Percentiles rank a stretch among this genome's conserved stretches.
These are phyloP conservation scores for Sylvilagus floridanus DNA, from an alignment of 2,797 vertebrate species.

Conservation along the genomic window DNA sequence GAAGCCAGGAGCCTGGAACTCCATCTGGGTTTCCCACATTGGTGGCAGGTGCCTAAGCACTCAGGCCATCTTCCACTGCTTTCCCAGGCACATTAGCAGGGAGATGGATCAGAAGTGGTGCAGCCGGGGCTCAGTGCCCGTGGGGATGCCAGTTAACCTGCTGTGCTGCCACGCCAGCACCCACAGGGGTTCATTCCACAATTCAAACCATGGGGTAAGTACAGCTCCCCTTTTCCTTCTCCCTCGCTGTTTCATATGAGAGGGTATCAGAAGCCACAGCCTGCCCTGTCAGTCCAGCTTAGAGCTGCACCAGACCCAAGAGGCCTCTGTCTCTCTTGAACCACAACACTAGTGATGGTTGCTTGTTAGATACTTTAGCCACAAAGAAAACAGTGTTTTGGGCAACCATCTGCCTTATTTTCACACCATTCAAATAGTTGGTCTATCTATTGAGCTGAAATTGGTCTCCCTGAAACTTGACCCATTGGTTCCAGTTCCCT, in stretches of 20 bases:
- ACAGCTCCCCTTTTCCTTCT: background rate
- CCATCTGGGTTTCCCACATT: no score
- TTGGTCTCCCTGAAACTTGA: background rate
- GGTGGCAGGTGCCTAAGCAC: no score
- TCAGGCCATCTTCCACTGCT: no score
- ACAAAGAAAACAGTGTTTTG: background rate
- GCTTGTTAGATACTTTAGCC: background rate
- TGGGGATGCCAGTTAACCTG: no score
- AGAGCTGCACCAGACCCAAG: background rate
- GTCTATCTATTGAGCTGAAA: background rate
- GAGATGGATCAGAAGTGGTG: no score
- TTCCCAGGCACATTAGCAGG: no score
- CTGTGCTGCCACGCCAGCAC: no score
- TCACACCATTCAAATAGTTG: background rate
- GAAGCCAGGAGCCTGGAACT: no score
- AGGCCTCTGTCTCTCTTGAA: background rate
- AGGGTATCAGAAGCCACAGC: background rate
- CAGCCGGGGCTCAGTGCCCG: no score
- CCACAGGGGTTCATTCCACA: no score
- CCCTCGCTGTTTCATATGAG: background rate
- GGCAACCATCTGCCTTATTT: background rate
- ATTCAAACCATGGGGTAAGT: background rate
- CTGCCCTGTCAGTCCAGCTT: background rate
- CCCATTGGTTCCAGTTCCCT: background rate
- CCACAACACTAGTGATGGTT: background rate